Base-by-base conservation (phyloP, 2,797 vertebrate genomes). In the Xiphorhynchus erythropygius region DNA sequence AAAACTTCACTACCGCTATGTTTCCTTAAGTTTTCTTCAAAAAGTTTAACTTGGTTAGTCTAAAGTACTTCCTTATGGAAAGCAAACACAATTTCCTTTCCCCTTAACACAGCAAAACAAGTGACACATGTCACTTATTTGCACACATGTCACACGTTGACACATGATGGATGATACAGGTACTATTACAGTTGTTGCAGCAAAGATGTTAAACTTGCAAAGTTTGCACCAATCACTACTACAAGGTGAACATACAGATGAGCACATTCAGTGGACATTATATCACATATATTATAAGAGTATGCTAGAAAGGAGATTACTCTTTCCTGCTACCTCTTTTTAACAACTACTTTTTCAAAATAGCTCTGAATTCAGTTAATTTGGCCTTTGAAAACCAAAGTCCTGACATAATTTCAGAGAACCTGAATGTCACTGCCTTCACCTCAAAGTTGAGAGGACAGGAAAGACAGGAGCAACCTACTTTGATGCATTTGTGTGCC, bases 331-430 rank as follows among this genome's bases (percentile, higher is more conserved):
- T 49, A 19, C 1, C 19, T 42, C 28, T 90, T 87, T 73, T 44
- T 39, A 79, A 81, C 2, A 19, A 18, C 7, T 60, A 9, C 13
- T 75, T 92, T 78, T 85, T 55, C 25, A 69, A 35, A 41, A 33
- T 11, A 33, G 5, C 11, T 63, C 6, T 32, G 12, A 62, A 56
- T 82, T 73, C 27, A 42, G 37, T 50, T 59, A 28, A 28, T 84
- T 82, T 73, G 44, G 18, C 44, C 63, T 92, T 76, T 42, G 17
- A 65, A 82, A 47, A 5, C 27, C 30, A 44, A 60, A 74, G 50
- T 89, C 90, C 49, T 80, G 71, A 37, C 67, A 63, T 47, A 3
- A 37, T 77, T 93, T 93, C 68, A 81, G n/a, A 32, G 17, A 57
- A 84, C 18, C n/a, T 37, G 69, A 90, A 79, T 82, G 62, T 84